These are phyloP conservation scores for Tychaedon coryphoeus DNA, from an alignment of 2,113 vertebrate species.

Conservation along the genomic window DNA sequence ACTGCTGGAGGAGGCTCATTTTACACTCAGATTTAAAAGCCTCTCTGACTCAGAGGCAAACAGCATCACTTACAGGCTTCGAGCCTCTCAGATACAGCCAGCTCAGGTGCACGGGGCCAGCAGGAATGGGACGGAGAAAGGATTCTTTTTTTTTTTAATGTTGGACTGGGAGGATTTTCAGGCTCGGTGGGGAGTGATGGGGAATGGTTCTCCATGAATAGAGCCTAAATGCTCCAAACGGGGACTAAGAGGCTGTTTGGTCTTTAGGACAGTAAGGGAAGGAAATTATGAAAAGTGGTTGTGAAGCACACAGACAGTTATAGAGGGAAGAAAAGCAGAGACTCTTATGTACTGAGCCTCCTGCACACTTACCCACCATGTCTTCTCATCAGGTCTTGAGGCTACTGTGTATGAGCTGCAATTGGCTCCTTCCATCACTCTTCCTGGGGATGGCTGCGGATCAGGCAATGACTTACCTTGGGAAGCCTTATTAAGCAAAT, in stretches of 20 bases:
- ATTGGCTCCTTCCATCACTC: not conserved
- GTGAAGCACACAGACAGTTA: not conserved
- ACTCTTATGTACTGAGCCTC: not conserved
- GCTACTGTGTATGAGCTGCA: not conserved
- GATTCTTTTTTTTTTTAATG: not conserved
- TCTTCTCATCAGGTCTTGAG: not conserved
- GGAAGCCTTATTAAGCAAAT: not conserved
- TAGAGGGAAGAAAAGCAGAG: not conserved
- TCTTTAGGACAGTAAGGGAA: not conserved
- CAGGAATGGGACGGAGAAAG: not conserved
- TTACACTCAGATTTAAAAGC: slow-evolving; percentile 50
- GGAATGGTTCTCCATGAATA: not conserved
- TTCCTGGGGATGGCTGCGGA: not conserved
- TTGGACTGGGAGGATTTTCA: not conserved
- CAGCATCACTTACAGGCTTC: slow-evolving; percentile 32
- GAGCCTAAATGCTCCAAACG: not conserved
- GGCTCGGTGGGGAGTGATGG: not conserved
- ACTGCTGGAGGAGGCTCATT: slow-evolving; percentile 50
- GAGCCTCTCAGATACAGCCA: not conserved
- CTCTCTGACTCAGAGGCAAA: slow-evolving; percentile 43
- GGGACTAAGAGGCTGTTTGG: not conserved
- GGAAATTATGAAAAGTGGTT: not conserved
- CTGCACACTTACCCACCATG: not conserved
- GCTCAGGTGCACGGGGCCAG: not conserved
- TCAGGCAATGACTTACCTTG: not conserved